Evolutionary conservation across 1,140 invertebrate genomes (phyloP).

Genomic region (Asbolus verrucosus): DNA sequence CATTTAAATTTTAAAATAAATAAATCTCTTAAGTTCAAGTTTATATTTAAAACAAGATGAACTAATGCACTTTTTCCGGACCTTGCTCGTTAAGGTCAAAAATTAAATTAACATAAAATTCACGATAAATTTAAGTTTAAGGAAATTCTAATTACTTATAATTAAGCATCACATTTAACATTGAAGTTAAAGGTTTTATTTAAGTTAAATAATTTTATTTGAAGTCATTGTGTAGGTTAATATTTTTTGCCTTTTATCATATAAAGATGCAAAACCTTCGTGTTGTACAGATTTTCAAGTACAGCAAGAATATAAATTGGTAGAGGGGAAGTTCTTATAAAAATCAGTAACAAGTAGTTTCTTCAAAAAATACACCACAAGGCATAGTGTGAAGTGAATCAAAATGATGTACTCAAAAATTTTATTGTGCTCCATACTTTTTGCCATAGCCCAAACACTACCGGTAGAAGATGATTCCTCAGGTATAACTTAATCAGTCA

Average conservation of each 20-base stretch:
- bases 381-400: not conserved
- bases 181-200: conserved; percentile 1
- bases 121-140: not conserved
- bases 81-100: conserved; percentile 12
- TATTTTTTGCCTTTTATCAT: not conserved
- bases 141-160: not conserved
- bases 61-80: too few species aligned
- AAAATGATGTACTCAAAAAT: conserved; percentile 33
- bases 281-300: conserved; percentile 35
- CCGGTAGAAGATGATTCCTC: not conserved
- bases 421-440: conserved; percentile 1
- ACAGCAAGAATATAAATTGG: conserved; percentile 23
- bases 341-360: conserved; percentile 23
- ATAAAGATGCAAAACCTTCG: conserved; percentile 13
- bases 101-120: conserved; percentile 18
- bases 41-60: too few species aligned
- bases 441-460: not conserved
- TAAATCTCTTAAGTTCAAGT: too few species aligned
- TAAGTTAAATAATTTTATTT: not conserved
- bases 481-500: not conserved
- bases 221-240: not conserved
- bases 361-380: not conserved
- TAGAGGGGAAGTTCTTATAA: conserved; percentile 41
- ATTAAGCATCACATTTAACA: conserved; percentile 7
- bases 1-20: too few species aligned